Percentiles rank a stretch among this genome's conserved stretches.
Conservation (phyloP, 2,113 vertebrate genomes). For the Cottus gobio region DNA sequence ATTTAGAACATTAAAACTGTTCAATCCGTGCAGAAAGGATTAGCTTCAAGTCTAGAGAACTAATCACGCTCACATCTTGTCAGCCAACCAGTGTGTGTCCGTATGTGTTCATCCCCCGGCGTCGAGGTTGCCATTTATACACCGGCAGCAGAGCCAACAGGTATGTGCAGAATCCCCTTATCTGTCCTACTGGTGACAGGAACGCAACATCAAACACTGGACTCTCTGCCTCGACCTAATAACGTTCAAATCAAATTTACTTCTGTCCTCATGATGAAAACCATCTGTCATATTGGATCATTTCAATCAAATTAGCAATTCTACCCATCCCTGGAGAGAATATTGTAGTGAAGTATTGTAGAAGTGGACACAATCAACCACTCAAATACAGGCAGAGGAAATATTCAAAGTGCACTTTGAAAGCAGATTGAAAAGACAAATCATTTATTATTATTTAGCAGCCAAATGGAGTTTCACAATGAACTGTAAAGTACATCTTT, state of each 20-base stretch:
- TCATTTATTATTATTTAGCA: neutral
- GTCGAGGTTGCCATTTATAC: conserved; percentile 75
- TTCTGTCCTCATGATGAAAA: conserved; percentile 62
- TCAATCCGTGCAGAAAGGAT: neutral
- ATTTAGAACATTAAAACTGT: conserved; percentile 32
- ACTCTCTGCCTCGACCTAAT: conserved; percentile 48
- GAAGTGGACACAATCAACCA: neutral
- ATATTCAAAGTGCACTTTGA: neutral
- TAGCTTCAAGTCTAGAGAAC: neutral
- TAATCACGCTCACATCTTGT: conserved; percentile 14
- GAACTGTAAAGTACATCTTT: conserved; percentile 3
- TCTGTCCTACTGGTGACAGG: conserved; percentile 81
- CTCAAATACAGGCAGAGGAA: neutral
- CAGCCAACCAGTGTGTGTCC: conserved; percentile 19
- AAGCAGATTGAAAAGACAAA: neutral
- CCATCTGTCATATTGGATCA: conserved; percentile 46
- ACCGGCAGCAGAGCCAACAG: conserved; percentile 58
- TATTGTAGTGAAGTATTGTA: neutral
- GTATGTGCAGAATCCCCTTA: conserved; percentile 87
- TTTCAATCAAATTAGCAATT: conserved; percentile 51
- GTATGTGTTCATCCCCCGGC: conserved; percentile 38
- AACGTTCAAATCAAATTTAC: conserved; percentile 69
- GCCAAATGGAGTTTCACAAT: conserved; percentile 9
- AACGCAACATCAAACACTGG: conserved; percentile 80
- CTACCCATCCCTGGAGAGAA: neutral